Base-by-base conservation (phyloP, 2,888 invertebrate species). In the Halocaridina rubra region DNA sequence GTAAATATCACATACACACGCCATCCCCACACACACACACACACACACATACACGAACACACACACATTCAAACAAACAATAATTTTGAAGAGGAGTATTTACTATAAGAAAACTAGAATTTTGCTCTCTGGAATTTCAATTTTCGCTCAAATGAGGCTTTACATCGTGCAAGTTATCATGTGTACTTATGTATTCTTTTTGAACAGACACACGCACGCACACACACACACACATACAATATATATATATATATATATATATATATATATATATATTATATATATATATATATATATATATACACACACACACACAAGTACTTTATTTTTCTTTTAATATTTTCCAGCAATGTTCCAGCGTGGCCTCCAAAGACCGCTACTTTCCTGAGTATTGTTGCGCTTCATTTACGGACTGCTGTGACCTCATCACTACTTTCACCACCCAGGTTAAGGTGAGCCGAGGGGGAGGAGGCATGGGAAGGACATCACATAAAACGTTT, bases 311-410 rank as follows among this genome's bases (percentile, higher is more conserved):
- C 10, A 53, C 16, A 53, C 16, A 53, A 13, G 16, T 53, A 53
- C 16, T 13, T 53, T n/a, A n/a, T n/a, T n/a, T n/a, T n/a, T n/a
- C n/a, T n/a, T n/a, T n/a, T n/a, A n/a, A n/a, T n/a, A n/a, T n/a
- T 8, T 5, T 3, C 8, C 81, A 87, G 87, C 64, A 74, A 81
- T 87, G 87, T 29, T 81, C 81, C 3, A 61, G 29, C 27, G 39
- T 81, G 16, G 67, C 57, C 4, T n/a, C 76, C n/a, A 19, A 78
- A n/a, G 87, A 87, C 67, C 53, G n/a, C 10, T 84, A 80, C 80
- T 87, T 87, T 77, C 87, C 87, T 0, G 87, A 87, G 77, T 87
- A 87, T 77, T 87, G 87, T 76, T 87, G 87, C 46, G 87, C 85
- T 32, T 87, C 87, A 72, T 87, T 87, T 80, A 87, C 87, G 33